Evolutionary conservation across 1,140 invertebrate species (phyloP).

Genomic region (Saccostrea glomerata): DNA sequence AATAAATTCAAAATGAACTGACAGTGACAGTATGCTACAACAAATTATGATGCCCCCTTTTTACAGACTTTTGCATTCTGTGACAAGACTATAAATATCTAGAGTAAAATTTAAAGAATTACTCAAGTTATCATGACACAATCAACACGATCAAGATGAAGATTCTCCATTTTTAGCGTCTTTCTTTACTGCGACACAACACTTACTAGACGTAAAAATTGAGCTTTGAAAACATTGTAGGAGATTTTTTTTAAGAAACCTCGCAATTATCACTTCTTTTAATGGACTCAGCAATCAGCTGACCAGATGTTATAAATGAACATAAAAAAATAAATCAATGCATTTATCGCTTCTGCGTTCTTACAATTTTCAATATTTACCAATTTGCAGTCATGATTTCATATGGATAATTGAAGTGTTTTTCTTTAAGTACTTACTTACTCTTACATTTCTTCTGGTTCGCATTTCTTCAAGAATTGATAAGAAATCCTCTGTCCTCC

Average conservation of each 20-base stretch:
- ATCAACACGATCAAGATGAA: too few relatives aligned
- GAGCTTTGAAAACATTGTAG: neutral
- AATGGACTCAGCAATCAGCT: neutral
- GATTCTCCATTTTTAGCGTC: too few relatives aligned
- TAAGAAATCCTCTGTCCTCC: slow-evolving; percentile 27
- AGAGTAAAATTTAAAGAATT: too few relatives aligned
- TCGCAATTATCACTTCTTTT: neutral
- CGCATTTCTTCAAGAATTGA: slow-evolving; percentile 18
- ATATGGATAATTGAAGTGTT: neutral
- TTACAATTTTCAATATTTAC: neutral
- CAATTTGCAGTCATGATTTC: neutral
- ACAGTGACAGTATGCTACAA: too few relatives aligned
- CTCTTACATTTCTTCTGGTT: slow-evolving; percentile 27
- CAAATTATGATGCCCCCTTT: too few relatives aligned
- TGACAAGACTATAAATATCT: too few relatives aligned
- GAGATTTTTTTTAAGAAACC: neutral
- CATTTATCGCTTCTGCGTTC: neutral
- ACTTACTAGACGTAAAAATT: neutral
- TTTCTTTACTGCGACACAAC: too few relatives aligned
- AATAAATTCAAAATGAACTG: too few relatives aligned
- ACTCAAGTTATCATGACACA: too few relatives aligned
- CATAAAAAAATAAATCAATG: slow-evolving; percentile 10
- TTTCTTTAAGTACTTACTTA: neutral
- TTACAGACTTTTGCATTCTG: too few relatives aligned
- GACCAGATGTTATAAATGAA: slow-evolving; percentile 1